Conservation (phyloP, 2,113 vertebrate genomes). For the Actenoides lindsayi region DNA sequence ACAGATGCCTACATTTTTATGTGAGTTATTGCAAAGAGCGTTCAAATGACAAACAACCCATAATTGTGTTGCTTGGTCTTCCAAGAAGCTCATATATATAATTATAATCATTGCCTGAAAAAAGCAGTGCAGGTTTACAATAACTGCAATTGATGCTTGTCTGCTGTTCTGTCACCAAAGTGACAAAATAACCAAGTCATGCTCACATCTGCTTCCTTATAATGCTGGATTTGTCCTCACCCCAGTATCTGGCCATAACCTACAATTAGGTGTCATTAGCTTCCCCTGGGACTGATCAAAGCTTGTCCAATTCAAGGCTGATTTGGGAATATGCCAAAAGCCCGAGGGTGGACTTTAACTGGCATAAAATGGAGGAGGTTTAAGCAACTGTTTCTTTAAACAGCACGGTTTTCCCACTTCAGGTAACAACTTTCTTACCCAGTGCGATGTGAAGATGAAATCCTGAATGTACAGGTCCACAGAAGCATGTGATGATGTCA, state of each 20-base stretch:
- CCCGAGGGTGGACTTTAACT: neutral
- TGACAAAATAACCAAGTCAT: conserved; percentile 8
- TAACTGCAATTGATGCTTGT: neutral
- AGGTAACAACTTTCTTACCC: neutral
- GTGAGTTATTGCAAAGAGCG: neutral
- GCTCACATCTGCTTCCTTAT: neutral
- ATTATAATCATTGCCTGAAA: conserved; percentile 14
- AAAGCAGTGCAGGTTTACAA: neutral
- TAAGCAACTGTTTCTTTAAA: neutral
- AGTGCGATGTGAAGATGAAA: neutral
- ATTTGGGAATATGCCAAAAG: neutral
- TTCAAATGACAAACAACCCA: neutral
- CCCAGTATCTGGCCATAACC: neutral
- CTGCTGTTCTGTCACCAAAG: neutral
- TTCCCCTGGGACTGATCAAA: neutral
- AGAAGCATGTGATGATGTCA: neutral
- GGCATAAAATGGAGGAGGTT: neutral
- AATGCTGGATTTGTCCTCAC: neutral
- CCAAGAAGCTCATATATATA: neutral
- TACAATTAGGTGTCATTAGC: neutral
- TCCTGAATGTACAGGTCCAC: neutral
- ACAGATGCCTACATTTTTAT: neutral
- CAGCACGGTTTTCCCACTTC: neutral
- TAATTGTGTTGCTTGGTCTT: neutral
- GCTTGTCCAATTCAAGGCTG: neutral